phyloP scores from a whole-genome alignment of 1,140 invertebrate species.

The Wiebesia pumilae region DNA sequence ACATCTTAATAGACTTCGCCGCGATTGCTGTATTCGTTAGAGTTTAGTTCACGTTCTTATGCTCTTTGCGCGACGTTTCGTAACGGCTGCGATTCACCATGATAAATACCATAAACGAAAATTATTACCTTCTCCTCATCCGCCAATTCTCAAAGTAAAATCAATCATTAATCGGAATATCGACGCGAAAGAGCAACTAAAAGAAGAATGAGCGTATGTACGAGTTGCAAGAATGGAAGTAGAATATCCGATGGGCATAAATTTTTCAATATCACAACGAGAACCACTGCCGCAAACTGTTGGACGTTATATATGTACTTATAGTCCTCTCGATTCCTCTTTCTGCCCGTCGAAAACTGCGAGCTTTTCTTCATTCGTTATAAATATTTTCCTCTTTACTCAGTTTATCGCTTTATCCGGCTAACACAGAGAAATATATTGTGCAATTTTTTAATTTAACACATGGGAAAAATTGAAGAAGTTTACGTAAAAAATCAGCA shows the following conservation, averaged over 20 bases:
- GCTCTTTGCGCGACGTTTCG: background rate
- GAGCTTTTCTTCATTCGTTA: background rate
- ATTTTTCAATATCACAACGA: constrained; percentile 47
- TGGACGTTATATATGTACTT: constrained; percentile 7
- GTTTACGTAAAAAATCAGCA: background rate
- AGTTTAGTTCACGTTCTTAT: background rate
- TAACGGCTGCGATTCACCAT: background rate
- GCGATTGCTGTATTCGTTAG: background rate
- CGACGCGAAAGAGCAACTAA: constrained; percentile 31
- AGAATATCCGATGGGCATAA: constrained; percentile 47
- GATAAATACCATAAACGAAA: constrained; percentile 33
- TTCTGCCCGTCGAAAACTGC: constrained; percentile 1
- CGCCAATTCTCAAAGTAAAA: constrained; percentile 11
- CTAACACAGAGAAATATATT: background rate
- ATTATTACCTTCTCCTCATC: constrained; percentile 11
- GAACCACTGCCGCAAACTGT: background rate
- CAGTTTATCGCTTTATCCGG: background rate
- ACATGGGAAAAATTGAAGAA: background rate
- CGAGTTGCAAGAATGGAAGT: constrained; percentile 9
- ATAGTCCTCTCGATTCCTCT: background rate
- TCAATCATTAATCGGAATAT: constrained; percentile 51
- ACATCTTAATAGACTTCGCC: constrained; percentile 15
- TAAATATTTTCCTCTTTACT: background rate
- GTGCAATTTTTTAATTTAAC: background rate
- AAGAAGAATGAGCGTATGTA: constrained; percentile 38